Evolutionary conservation across 2,888 invertebrate genomes (phyloP).

Genomic region (Cepaea hortensis): DNA sequence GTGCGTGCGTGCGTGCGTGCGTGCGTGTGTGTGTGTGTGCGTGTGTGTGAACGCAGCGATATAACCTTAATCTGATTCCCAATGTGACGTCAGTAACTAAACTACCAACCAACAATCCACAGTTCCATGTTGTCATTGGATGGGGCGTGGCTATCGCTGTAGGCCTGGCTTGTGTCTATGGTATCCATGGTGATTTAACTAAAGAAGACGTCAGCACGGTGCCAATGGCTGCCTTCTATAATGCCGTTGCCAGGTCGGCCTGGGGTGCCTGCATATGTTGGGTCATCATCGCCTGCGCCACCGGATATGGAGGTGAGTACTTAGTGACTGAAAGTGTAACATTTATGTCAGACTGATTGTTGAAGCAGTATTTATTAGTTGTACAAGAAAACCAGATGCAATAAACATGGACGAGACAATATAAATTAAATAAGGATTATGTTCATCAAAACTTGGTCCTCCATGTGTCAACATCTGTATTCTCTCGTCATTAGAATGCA

Average conservation of each 20-base stretch:
- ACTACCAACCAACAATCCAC: neutral
- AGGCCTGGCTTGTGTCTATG: constrained; percentile 67
- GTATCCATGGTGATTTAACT: constrained; percentile 64
- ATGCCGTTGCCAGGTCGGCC: constrained; percentile 76
- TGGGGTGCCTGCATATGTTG: constrained; percentile 78
- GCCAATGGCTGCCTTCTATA: constrained; percentile 71
- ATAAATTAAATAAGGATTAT: too few relatives aligned
- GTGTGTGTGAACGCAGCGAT: neutral
- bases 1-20: too few relatives aligned
- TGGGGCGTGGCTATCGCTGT: constrained; percentile 65
- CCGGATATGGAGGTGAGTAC: constrained; percentile 76
- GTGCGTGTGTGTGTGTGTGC: too few relatives aligned
- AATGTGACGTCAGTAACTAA: neutral
- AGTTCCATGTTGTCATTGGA: constrained; percentile 41
- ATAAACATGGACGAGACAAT: too few relatives aligned
- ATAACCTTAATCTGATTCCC: neutral
- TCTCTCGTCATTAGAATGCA: too few relatives aligned
- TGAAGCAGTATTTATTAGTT: too few relatives aligned
- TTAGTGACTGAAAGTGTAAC: neutral
- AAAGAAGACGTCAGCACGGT: constrained; percentile 56
- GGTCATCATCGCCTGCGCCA: constrained; percentile 78
- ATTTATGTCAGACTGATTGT: neutral
- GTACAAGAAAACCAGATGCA: too few relatives aligned
- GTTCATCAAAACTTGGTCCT: too few relatives aligned
- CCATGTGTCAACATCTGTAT: too few relatives aligned